phyloP scores from a whole-genome alignment of 2,888 invertebrate genomes.

The Drosophila borealis region DNA sequence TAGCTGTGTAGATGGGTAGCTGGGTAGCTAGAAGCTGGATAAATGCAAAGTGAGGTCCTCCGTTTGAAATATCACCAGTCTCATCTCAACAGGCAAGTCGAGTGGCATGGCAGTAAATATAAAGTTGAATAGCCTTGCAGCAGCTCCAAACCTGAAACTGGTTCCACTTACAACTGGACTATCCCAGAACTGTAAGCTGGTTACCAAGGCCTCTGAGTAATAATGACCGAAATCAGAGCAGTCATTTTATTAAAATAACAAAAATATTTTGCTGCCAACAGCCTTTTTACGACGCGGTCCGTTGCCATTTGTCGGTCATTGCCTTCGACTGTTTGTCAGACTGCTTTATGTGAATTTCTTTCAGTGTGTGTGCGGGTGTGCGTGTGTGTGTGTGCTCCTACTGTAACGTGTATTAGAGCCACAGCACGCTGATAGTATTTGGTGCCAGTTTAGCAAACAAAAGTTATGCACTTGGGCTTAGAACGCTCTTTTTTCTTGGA shows the following conservation, averaged over 20 bases:
- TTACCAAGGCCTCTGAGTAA: constrained; percentile 28
- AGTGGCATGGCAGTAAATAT: constrained; percentile 46
- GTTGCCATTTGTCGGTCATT: constrained; percentile 67
- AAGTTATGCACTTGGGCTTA: constrained; percentile 49
- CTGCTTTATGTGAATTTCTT: constrained; percentile 10
- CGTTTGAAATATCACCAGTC: constrained; percentile 60
- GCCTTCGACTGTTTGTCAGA: constrained; percentile 49
- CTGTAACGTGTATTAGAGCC: constrained; percentile 4
- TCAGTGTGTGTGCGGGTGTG: not conserved
- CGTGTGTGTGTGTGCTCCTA: not conserved
- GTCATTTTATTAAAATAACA: constrained; percentile 77
- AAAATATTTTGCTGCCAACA: constrained; percentile 66
- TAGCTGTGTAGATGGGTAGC: not conserved
- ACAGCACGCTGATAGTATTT: constrained; percentile 24
- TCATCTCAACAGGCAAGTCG: constrained; percentile 29
- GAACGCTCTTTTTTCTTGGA: constrained; percentile 1
- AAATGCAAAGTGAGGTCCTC: constrained; percentile 60
- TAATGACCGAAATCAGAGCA: constrained; percentile 74
- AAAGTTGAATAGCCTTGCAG: constrained; percentile 25
- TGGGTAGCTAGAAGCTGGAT: not conserved
- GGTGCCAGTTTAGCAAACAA: constrained; percentile 34
- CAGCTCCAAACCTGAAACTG: not conserved
- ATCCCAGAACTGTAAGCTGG: not conserved
- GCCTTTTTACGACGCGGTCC: constrained; percentile 53
- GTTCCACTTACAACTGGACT: not conserved